phyloP scores from a whole-genome alignment of 2,113 vertebrate species.

The Apodemus sylvaticus region DNA sequence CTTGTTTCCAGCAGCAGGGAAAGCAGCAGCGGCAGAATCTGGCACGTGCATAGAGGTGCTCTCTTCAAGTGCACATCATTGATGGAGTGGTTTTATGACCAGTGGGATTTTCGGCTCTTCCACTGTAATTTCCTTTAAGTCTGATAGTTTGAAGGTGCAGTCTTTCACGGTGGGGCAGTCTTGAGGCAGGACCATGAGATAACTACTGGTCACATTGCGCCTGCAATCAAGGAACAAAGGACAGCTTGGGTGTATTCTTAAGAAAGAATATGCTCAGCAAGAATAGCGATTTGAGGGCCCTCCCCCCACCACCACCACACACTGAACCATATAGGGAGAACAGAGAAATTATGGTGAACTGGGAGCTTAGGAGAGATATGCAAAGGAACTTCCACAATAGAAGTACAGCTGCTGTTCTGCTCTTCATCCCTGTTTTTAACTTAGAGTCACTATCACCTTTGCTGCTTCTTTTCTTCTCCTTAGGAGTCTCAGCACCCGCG shows the following conservation, averaged over 20 bases:
- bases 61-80: background rate
- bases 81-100: background rate
- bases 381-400: background rate
- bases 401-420: background rate
- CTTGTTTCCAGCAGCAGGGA: background rate
- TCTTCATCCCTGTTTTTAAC: background rate
- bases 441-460: background rate
- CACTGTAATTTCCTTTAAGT: background rate
- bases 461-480: slow-evolving; percentile 20
- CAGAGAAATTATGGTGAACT: background rate
- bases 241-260: background rate
- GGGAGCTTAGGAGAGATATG: background rate
- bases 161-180: background rate
- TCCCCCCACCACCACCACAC: background rate
- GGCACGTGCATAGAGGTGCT: background rate
- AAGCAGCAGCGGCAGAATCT: background rate
- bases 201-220: background rate
- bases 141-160: background rate
- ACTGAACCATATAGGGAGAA: background rate
- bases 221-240: background rate
- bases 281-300: background rate
- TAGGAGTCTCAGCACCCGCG: slow-evolving; percentile 30
- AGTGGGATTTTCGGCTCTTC: background rate
- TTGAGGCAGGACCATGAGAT: background rate
- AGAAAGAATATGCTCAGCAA: background rate